A percentile compares a stretch with the other conserved stretches of the same genome.
phyloP scores from a whole-genome alignment of 2,113 vertebrate species.

The Bos indicus region DNA sequence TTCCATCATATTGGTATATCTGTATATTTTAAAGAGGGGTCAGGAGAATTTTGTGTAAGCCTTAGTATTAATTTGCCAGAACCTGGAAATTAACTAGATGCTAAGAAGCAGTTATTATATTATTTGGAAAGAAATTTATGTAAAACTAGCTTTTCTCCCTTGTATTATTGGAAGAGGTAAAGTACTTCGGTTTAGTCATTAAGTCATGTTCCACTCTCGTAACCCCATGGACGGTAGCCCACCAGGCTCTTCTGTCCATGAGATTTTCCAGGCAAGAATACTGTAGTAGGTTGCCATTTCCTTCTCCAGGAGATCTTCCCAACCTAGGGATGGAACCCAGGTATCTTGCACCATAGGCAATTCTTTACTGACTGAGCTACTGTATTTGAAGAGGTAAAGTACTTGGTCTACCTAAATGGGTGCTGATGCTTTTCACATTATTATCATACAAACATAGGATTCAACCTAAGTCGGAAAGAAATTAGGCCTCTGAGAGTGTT shows the following conservation, averaged over 20 bases:
- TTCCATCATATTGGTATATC: not conserved
- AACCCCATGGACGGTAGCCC: not conserved
- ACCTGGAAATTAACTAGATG: not conserved
- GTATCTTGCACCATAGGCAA: not conserved
- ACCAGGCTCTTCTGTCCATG: not conserved
- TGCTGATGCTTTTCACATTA: not conserved
- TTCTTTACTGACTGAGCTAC: not conserved
- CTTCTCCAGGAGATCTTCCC: not conserved
- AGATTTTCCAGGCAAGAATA: not conserved
- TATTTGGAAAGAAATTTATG: not conserved
- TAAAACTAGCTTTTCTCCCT: not conserved
- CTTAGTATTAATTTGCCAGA: not conserved
- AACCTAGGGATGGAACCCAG: not conserved
- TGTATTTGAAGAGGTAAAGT: not conserved
- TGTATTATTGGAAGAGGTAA: not conserved
- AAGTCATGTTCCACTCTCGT: not conserved
- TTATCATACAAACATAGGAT: not conserved
- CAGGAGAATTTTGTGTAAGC: not conserved
- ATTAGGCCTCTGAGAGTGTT: not conserved
- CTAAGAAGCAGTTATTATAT: not conserved
- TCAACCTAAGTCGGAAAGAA: conserved; percentile 6
- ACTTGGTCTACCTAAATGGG: not conserved
- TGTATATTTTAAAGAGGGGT: not conserved
- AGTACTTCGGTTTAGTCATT: not conserved
- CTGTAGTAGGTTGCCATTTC: not conserved